Evolutionary conservation across 1,140 invertebrate species (phyloP).

Genomic region (Diorhabda elongata): DNA sequence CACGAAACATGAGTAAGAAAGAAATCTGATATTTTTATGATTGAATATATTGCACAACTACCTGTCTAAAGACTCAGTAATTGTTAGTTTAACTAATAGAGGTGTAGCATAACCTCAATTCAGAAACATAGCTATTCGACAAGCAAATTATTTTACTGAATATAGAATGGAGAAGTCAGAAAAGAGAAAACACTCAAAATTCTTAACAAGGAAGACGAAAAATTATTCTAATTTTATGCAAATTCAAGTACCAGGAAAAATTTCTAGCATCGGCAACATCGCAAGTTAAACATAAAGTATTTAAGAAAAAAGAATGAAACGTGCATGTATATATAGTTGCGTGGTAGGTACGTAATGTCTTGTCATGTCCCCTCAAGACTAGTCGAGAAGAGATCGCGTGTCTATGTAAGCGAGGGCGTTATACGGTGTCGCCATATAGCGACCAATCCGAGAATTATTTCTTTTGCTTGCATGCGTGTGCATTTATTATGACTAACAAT

Average conservation of each 20-base stretch:
- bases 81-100: too few relatives aligned
- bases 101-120: too few relatives aligned
- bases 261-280: background rate
- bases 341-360: background rate
- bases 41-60: too few relatives aligned
- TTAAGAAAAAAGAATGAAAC: background rate
- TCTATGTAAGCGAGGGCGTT: background rate
- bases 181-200: too few relatives aligned
- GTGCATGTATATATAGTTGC: background rate
- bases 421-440: background rate
- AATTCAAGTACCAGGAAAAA: background rate
- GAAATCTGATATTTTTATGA: too few relatives aligned
- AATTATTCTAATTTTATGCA: too few relatives aligned
- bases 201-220: too few relatives aligned
- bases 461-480: background rate
- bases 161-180: too few relatives aligned
- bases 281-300: background rate
- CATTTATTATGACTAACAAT: background rate
- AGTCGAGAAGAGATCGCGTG: background rate
- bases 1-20: too few relatives aligned
- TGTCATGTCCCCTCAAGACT: background rate
- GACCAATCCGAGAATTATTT: background rate
- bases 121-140: too few relatives aligned
- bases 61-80: too few relatives aligned
- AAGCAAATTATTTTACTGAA: too few relatives aligned